Evolutionary conservation across 2,113 vertebrate genomes (phyloP), one percentile per base, ranked within the genome.

Genomic region (Synchiropus splendidus): DNA sequence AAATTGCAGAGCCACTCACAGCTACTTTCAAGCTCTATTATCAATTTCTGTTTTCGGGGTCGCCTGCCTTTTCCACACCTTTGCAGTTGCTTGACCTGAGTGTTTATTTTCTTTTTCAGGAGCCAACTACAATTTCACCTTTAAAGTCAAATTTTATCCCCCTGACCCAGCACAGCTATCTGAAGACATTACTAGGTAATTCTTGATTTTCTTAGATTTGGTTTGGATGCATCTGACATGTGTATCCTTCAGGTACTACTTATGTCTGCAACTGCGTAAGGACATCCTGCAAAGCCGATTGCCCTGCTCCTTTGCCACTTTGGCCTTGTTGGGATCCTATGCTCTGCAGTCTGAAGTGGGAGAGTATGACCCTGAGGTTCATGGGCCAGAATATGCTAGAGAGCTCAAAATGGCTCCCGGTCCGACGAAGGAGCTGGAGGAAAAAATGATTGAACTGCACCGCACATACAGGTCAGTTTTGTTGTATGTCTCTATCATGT

Each of bases 161-260:
- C 91, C 94, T 0, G 95, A 99, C 50, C 95, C 95, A 2, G 91
- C 93, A 2, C 95, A 99, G 63, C 83, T 99, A 36, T 92, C 94
- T 31, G 95, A 99, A 69, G 94, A 99, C 75, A 94, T 99, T 61
- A 99, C 94, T 34, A 95, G 95, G 94, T 96, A 83, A 6, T 0
- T 6, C 2, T 33, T 12, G 1, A 6, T 2, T 35, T 6, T 9
- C 36, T 16, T 9, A 10, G 6, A 33, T 44, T 32, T 32, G 11
- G 30, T 15, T n/a, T 27, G 16, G 12, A 9, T 31, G 16, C 27
- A 16, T 31, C 14, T 42, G 2, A 4, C 16, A 2, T 46, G 18
- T 48, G 39, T 36, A 31, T 40, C 10, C 37, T 43, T 18, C 53
- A 82, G 79, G 62, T 82, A 82, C 53, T 82, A 90, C 67, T 75